Conservation (phyloP, 2,113 vertebrate species). For the Astur gentilis region DNA sequence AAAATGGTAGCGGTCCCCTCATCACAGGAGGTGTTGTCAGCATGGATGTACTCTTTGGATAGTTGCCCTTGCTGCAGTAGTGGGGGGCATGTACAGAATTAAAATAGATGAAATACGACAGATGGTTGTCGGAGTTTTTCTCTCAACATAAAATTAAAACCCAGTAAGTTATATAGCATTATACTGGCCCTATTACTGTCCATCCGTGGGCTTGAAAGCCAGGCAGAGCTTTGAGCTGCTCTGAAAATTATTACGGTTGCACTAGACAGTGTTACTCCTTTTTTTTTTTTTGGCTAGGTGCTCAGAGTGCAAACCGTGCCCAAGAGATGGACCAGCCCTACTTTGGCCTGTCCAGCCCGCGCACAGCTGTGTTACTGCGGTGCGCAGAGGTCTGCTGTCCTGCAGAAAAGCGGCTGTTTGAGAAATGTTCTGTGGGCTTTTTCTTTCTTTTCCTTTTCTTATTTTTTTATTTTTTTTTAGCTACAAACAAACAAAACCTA, state of each 20-base stretch:
- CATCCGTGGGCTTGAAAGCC: not conserved
- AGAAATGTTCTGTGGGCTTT: not conserved
- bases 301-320: not conserved
- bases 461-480: not conserved
- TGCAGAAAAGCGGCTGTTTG: not conserved
- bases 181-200: not conserved
- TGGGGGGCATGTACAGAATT: not conserved
- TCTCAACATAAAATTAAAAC: not conserved
- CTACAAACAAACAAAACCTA: slow-evolving; percentile 1
- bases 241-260: not conserved
- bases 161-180: not conserved
- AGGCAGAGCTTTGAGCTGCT: not conserved
- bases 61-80: not conserved
- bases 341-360: not conserved
- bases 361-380: not conserved
- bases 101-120: not conserved
- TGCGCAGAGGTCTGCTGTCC: not conserved
- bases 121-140: not conserved
- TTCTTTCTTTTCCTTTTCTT: not conserved
- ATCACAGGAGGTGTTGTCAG: not conserved
- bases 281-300: not conserved
- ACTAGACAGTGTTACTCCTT: not conserved
- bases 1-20: not conserved
- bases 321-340: not conserved
- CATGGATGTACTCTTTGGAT: not conserved